Evolutionary conservation across 2,888 invertebrate species (phyloP).

Genomic region (Stegana nigrithorax): DNA sequence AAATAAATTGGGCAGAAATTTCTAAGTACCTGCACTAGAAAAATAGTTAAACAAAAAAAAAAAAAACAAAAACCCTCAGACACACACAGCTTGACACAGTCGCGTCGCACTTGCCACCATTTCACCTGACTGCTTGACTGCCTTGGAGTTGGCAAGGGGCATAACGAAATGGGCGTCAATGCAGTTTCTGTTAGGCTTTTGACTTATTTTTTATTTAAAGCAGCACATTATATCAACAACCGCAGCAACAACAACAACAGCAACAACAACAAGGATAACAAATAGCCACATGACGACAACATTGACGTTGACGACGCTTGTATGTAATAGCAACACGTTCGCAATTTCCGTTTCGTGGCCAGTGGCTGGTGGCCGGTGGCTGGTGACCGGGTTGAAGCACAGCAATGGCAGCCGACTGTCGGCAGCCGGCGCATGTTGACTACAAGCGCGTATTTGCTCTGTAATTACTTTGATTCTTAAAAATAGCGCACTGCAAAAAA

Average conservation of each 20-base stretch:
- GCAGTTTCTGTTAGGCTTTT: no score
- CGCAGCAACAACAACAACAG: neutral
- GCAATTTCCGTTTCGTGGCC: neutral
- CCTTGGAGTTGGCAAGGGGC: no score
- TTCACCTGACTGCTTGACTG: neutral
- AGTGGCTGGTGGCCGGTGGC: no score
- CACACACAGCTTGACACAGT: neutral
- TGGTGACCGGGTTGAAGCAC: no score
- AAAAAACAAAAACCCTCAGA: neutral
- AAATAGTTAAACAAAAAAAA: neutral
- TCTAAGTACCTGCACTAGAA: neutral
- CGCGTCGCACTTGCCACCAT: neutral
- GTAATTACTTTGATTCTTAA: conserved; percentile 10
- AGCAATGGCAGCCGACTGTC: no score
- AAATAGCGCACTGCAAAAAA: neutral
- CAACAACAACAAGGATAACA: neutral
- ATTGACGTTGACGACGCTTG: neutral
- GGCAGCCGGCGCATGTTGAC: neutral
- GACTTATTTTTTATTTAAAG: neutral
- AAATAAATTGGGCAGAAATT: conserved; percentile 41
- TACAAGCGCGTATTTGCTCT: neutral
- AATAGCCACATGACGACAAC: no score
- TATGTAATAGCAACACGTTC: neutral
- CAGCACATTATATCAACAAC: neutral
- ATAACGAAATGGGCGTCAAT: no score